phyloP scores from a whole-genome alignment of 30 jellyfish, hydroid and myxozoan species.

The Nemopilema nomurai region DNA sequence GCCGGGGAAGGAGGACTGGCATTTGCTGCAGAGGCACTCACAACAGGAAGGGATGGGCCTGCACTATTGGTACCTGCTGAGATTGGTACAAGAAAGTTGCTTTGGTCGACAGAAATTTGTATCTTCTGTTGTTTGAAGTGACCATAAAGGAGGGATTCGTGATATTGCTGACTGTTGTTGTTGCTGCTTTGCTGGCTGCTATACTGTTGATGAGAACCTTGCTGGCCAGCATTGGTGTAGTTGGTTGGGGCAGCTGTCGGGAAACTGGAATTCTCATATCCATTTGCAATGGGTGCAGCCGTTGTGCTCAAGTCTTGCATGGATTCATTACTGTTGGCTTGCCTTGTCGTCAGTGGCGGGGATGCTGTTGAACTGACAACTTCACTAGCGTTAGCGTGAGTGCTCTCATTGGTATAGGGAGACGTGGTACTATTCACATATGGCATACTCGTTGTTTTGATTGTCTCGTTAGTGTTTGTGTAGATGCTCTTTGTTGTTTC shows the following conservation, averaged over 20 bases:
- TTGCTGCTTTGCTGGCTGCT: background rate
- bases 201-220: background rate
- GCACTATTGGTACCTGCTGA: background rate
- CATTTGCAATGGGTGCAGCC: background rate
- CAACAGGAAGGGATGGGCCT: background rate
- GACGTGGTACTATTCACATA: background rate
- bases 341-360: background rate
- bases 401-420: background rate
- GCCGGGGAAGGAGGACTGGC: background rate
- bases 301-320: no score
- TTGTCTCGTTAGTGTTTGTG: background rate
- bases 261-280: background rate
- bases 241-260: background rate
- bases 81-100: background rate
- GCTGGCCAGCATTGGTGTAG: background rate
- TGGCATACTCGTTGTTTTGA: background rate
- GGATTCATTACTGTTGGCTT: no score
- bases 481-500: background rate
- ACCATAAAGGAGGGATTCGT: conserved; percentile 35
- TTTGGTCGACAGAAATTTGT: conserved; percentile 34
- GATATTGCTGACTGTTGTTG: background rate
- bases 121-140: conserved; percentile 67
- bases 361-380: background rate
- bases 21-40: background rate
- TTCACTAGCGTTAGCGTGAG: background rate